A percentile compares a stretch with the other conserved stretches of the same genome.
These are phyloP conservation scores for Halocaridina rubra DNA, from an alignment of 2,888 invertebrate species.

Conservation along the genomic window DNA sequence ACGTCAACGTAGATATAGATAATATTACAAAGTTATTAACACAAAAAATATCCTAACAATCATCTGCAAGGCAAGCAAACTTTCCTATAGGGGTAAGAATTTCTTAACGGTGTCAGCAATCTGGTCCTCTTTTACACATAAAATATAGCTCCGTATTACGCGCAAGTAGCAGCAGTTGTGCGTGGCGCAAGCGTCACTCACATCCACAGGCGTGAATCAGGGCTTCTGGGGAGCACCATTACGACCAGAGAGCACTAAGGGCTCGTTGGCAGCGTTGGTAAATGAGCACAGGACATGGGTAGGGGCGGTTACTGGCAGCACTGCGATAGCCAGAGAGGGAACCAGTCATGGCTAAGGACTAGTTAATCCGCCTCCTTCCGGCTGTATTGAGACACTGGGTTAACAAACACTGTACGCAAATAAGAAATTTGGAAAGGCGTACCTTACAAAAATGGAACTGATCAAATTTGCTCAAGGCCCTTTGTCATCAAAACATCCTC, in stretches of 20 bases:
- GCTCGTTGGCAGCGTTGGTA: slow-evolving; percentile 57
- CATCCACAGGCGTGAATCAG: slow-evolving; percentile 49
- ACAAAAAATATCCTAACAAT: slow-evolving; percentile 59
- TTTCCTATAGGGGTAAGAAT: slow-evolving; percentile 47
- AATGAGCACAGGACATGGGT: slow-evolving; percentile 54
- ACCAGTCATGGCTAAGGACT: slow-evolving; percentile 36
- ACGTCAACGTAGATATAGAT: slow-evolving; percentile 34
- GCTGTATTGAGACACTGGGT: slow-evolving; percentile 41
- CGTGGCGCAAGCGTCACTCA: slow-evolving; percentile 50
- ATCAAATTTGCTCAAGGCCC: slow-evolving; percentile 45
- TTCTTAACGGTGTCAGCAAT: slow-evolving; percentile 27
- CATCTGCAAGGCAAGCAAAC: slow-evolving; percentile 57
- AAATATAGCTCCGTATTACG: slow-evolving; percentile 39
- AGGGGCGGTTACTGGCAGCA: slow-evolving; percentile 45
- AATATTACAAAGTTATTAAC: slow-evolving; percentile 58
- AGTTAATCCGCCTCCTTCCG: slow-evolving; percentile 47
- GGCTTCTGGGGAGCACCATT: slow-evolving; percentile 56
- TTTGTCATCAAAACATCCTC: slow-evolving; percentile 51
- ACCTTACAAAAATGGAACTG: slow-evolving; percentile 52
- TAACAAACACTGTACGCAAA: slow-evolving; percentile 52
- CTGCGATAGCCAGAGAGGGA: slow-evolving; percentile 17
- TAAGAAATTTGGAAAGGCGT: slow-evolving; percentile 50
- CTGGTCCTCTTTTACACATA: slow-evolving; percentile 45
- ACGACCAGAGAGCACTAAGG: slow-evolving; percentile 50
- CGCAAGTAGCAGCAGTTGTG: slow-evolving; percentile 48